Evolutionary conservation across 2,797 vertebrate species (phyloP).

Genomic region (Scyliorhinus canicula): DNA sequence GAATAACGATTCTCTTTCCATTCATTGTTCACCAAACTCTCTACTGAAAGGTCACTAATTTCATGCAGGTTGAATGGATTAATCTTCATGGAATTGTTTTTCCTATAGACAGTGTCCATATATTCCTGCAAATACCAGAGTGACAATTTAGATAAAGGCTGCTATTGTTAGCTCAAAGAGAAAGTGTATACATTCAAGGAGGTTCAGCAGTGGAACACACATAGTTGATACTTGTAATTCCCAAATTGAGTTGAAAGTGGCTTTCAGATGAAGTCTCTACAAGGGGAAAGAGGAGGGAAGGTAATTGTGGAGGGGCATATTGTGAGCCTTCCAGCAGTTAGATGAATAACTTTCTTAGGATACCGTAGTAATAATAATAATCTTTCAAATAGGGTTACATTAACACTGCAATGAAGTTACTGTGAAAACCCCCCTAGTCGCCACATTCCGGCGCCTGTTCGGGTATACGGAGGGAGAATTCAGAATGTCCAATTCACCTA

Average conservation of each 20-base stretch:
- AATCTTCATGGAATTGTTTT: constrained; percentile 27
- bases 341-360: neutral
- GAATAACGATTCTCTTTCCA: constrained; percentile 23
- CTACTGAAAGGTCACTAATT: constrained; percentile 45
- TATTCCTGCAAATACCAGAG: constrained; percentile 47
- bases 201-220: neutral
- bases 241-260: neutral
- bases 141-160: neutral
- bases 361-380: too few relatives aligned
- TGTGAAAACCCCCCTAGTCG: too few relatives aligned
- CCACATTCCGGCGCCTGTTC: too few relatives aligned
- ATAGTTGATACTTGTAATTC: neutral
- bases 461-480: too few relatives aligned
- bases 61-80: constrained; percentile 33
- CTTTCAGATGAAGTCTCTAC: too few relatives aligned
- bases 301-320: neutral
- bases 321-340: neutral
- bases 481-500: too few relatives aligned
- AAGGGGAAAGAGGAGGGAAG: neutral
- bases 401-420: too few relatives aligned
- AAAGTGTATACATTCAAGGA: neutral
- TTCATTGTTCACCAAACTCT: constrained; percentile 41
- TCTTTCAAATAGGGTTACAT: too few relatives aligned
- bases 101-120: constrained; percentile 41
- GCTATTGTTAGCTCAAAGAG: neutral